Base-by-base conservation (phyloP, 2,888 invertebrate genomes). In the Acleris sparsana region DNA sequence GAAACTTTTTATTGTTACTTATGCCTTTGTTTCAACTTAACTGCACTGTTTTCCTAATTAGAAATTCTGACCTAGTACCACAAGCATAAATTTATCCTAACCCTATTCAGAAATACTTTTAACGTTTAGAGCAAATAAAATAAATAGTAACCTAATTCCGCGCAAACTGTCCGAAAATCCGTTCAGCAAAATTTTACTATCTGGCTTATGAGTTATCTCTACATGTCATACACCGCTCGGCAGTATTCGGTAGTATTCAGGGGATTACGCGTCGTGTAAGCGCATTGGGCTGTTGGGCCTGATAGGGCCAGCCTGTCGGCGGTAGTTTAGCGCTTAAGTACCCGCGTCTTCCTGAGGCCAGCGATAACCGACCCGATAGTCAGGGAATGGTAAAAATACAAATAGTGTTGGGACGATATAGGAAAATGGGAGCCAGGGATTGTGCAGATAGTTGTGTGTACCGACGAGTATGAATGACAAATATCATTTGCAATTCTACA, bases 281-380 rank as follows among this genome's bases (percentile, higher is more conserved):
- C 72, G 70, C 76, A 74, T 74, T 71, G 74, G 69, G 64, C 69
- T 60, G 68, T 16, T 33, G 17, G 44, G 63, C 62, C 75, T 75
- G 85, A 83, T 85, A 84, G 75, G 75, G 73, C 70, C 76, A 72
- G 73, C 73, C 79, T 70, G 78, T 70, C 74, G 63, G 70, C 63
- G 72, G 71, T 77, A 79, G 79, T 80, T 84, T 78, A 82, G 76
- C 77, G 69, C 77, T 71, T 84, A 85, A 86, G 82, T 80, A 81
- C 66, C 66, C 17, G 52, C 80, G 71, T 77, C 82, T 80, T 76
- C 77, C 79, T 77, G 79, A 76, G 73, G 79, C 75, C 75, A 76
- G 75, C 69, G 75, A 74, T 74, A 71, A 66, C 66, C 53, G 48
- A 49, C 29, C 61, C 39, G 62, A 62, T 33, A 29, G 29, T 16